A percentile compares a stretch with the other conserved stretches of the same genome.
Conservation (phyloP, 2,888 invertebrate genomes). For the Eledone cirrhosa region DNA sequence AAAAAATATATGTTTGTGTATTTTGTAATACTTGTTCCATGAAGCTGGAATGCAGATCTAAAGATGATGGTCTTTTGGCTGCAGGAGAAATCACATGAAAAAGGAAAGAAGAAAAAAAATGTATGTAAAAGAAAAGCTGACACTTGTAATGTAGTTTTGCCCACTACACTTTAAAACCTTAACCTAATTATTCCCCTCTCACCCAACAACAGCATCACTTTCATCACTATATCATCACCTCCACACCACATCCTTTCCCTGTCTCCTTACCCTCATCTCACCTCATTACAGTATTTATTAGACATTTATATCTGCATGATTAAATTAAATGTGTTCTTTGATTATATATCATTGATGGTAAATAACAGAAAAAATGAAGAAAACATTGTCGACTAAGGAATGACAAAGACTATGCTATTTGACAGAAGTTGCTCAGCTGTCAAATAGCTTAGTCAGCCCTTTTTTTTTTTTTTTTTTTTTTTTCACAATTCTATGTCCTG, state of each 20-base stretch:
- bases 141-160: no score
- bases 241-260: not conserved
- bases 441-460: not conserved
- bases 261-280: no score
- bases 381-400: no score
- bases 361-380: no score
- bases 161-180: no score
- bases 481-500: no score
- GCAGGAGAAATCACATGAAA: no score
- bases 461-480: no score
- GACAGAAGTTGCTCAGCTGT: constrained; percentile 1
- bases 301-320: not conserved
- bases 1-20: constrained; percentile 8
- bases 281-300: constrained; percentile 14
- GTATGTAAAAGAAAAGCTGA: no score
- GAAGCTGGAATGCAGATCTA: constrained; percentile 26
- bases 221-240: not conserved
- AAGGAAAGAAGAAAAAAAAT: no score
- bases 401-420: no score
- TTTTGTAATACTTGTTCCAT: constrained; percentile 26
- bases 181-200: not conserved
- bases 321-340: not conserved
- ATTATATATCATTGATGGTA: no score
- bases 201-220: not conserved
- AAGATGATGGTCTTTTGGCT: not conserved